Percentiles rank a stretch among this genome's conserved stretches.
These are phyloP conservation scores for Thalassoma bifasciatum DNA, from an alignment of 2,113 vertebrate genomes.

Conservation along the genomic window DNA sequence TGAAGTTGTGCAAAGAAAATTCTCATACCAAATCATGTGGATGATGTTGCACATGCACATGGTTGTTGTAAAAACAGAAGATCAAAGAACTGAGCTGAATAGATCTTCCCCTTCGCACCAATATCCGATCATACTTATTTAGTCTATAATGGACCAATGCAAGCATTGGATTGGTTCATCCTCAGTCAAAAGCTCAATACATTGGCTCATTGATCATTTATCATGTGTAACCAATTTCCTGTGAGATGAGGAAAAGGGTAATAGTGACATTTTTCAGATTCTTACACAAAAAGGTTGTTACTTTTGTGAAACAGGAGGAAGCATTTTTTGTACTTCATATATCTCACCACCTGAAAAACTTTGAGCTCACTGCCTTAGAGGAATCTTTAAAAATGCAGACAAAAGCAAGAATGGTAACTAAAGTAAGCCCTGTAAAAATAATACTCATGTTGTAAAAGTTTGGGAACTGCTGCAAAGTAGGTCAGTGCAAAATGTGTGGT, in stretches of 20 bases:
- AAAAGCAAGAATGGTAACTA: slow-evolving; percentile 33
- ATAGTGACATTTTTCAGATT: too few relatives aligned
- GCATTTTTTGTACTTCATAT: background rate
- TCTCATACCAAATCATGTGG: too few relatives aligned
- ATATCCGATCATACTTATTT: too few relatives aligned
- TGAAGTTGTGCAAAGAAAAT: too few relatives aligned
- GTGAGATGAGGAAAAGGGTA: background rate
- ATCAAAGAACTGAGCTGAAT: too few relatives aligned
- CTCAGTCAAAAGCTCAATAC: background rate
- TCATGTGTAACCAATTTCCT: background rate
- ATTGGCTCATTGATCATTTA: slow-evolving; percentile 26
- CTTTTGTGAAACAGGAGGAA: background rate
- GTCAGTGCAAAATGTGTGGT: slow-evolving; percentile 24
- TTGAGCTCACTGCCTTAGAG: background rate
- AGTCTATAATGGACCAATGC: too few relatives aligned
- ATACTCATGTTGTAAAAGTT: slow-evolving; percentile 24
- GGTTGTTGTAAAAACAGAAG: too few relatives aligned
- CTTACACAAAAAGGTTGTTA: background rate
- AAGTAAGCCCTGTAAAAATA: slow-evolving; percentile 30
- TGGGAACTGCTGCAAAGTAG: slow-evolving; percentile 21
- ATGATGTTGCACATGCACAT: too few relatives aligned
- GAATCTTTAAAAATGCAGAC: slow-evolving; percentile 19
- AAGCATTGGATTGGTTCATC: too few relatives aligned
- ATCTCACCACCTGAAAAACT: background rate
- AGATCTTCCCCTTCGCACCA: too few relatives aligned